phyloP scores from a whole-genome alignment of 2,113 vertebrate species.

The Elachura formosa region DNA sequence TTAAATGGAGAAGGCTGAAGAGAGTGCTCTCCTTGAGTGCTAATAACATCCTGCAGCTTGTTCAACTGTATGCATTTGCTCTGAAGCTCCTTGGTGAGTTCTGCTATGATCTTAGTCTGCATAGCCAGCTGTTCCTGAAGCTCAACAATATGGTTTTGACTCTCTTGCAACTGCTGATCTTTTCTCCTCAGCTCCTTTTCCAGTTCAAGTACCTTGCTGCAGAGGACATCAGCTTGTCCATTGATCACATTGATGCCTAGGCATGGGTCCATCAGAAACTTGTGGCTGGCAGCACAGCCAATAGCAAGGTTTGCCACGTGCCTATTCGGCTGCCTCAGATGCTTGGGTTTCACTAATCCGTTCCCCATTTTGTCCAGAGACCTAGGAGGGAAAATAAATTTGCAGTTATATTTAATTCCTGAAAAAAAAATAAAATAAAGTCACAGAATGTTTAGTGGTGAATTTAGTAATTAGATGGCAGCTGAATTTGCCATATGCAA shows the following conservation, averaged over 20 bases:
- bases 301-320: constrained; percentile 43
- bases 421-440: background rate
- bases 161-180: constrained; percentile 77
- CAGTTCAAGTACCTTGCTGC: constrained; percentile 76
- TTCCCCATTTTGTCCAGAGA: constrained; percentile 82
- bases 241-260: background rate
- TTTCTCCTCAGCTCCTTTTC: constrained; percentile 80
- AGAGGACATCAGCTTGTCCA: constrained; percentile 64
- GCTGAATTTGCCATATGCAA: background rate
- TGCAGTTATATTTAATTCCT: background rate
- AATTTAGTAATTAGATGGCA: background rate
- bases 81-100: constrained; percentile 84
- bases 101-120: constrained; percentile 75
- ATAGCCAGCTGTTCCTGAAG: constrained; percentile 80
- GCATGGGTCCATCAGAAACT: constrained; percentile 29
- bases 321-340: constrained; percentile 71
- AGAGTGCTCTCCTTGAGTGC: constrained; percentile 63
- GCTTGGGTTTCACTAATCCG: constrained; percentile 83
- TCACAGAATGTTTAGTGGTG: background rate
- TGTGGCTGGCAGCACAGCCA: constrained; percentile 33
- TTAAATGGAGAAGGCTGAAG: constrained; percentile 65
- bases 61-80: constrained; percentile 82
- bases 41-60: constrained; percentile 84
- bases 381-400: constrained; percentile 30
- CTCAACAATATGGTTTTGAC: constrained; percentile 72